A percentile compares a stretch with the other conserved stretches of the same genome.
Evolutionary conservation across 2,888 invertebrate genomes (phyloP).

Genomic region (Drosophila mimica): DNA sequence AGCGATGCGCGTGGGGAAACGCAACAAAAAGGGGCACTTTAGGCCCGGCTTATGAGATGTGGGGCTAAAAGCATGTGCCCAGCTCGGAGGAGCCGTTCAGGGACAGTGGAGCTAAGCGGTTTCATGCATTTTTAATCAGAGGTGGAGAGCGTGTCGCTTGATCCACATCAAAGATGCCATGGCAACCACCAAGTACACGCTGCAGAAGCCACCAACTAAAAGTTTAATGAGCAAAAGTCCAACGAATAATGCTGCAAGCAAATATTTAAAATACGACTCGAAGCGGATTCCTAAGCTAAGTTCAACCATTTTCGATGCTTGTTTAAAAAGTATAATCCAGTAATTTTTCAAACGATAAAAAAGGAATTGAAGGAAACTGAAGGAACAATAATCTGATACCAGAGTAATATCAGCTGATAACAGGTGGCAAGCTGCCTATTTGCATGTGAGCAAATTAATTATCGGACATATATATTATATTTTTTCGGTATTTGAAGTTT

Average conservation of each 20-base stretch:
- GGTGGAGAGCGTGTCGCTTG: constrained; percentile 20
- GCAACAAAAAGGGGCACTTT: constrained; percentile 44
- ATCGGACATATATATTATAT: not conserved
- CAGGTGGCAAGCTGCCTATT: not conserved
- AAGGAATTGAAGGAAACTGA: too few relatives aligned
- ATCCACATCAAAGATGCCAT: constrained; percentile 34
- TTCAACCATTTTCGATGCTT: not conserved
- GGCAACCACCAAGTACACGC: not conserved
- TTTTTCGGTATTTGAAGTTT: not conserved
- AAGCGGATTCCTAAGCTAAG: not conserved
- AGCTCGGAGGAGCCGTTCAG: constrained; percentile 28
- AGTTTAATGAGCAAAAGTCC: constrained; percentile 29
- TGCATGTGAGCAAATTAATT: not conserved
- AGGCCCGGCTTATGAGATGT: constrained; percentile 16
- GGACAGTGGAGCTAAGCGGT: constrained; percentile 51
- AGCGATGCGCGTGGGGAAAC: constrained; percentile 48
- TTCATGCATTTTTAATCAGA: constrained; percentile 60
- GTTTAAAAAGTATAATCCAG: not conserved
- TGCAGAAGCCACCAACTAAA: constrained; percentile 9
- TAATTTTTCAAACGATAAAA: too few relatives aligned
- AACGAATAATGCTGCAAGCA: constrained; percentile 4
- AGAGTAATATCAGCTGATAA: not conserved
- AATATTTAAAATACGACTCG: not conserved
- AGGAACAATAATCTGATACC: not conserved
- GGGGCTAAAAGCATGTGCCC: not conserved